These are phyloP conservation scores for Troglohyphantes excavatus DNA, from an alignment of 2,888 invertebrate genomes.

Conservation along the genomic window DNA sequence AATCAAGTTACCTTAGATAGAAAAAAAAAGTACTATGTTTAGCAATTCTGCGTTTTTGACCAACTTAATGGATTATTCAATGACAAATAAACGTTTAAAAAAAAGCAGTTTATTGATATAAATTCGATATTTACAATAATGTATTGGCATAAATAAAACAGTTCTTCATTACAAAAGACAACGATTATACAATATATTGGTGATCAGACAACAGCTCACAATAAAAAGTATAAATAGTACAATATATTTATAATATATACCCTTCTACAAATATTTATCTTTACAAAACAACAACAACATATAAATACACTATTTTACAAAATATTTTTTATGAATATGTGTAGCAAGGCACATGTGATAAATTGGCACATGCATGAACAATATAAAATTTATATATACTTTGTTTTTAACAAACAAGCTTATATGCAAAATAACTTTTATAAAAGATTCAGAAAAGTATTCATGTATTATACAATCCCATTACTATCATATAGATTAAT, in stretches of 20 bases:
- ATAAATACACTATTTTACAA: slow-evolving; percentile 1
- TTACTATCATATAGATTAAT: no score
- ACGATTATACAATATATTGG: neutral
- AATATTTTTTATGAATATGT: neutral
- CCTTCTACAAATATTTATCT: neutral
- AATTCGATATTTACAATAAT: slow-evolving; percentile 20
- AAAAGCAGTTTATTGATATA: slow-evolving; percentile 12
- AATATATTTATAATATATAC: neutral
- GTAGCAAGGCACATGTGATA: slow-evolving; percentile 11
- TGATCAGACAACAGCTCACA: neutral
- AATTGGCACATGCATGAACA: neutral
- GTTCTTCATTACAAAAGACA: slow-evolving; percentile 18
- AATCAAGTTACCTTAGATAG: neutral
- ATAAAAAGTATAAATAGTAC: neutral
- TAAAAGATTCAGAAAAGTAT: neutral
- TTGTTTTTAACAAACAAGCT: no score
- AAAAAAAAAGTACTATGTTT: neutral
- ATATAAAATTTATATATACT: no score
- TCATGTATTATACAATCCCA: neutral
- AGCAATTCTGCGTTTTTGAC: neutral
- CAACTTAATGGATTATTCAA: neutral
- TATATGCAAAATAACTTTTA: neutral
- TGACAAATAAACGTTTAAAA: neutral
- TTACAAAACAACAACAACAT: neutral
- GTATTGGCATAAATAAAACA: neutral